Evolutionary conservation across 2,888 invertebrate genomes (phyloP).

Genomic region (Sarcophaga variegata): DNA sequence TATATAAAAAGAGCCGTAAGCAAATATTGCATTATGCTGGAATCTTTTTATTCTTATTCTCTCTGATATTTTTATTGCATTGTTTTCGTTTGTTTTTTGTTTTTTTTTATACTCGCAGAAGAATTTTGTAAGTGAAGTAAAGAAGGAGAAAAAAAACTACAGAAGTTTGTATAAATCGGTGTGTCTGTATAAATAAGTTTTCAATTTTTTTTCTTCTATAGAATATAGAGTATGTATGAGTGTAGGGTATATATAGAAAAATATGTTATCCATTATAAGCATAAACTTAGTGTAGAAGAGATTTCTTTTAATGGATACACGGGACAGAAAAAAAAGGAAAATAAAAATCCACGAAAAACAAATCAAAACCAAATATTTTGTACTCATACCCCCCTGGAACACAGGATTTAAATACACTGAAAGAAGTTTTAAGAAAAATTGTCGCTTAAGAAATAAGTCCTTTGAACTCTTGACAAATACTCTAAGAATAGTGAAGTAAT

Average conservation of each 20-base stretch:
- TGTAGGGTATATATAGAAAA: constrained; percentile 33
- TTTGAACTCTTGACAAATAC: too few relatives aligned
- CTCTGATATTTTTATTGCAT: constrained; percentile 8
- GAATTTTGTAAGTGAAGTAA: constrained; percentile 54
- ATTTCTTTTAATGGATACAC: constrained; percentile 30
- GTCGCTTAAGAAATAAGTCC: background rate
- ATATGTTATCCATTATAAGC: constrained; percentile 69
- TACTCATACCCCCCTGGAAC: constrained; percentile 8
- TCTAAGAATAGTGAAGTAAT: too few relatives aligned
- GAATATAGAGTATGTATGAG: too few relatives aligned
- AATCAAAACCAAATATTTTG: constrained; percentile 14
- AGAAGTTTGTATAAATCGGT: constrained; percentile 47
- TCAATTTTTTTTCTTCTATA: background rate
- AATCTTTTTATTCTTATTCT: constrained; percentile 42
- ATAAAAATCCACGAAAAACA: constrained; percentile 4
- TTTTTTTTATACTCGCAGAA: constrained; percentile 36
- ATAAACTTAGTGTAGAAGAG: constrained; percentile 65
- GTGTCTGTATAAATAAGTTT: constrained; percentile 52
- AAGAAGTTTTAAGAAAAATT: background rate
- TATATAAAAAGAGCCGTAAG: constrained; percentile 65
- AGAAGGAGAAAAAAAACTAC: constrained; percentile 28
- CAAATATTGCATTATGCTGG: constrained; percentile 71
- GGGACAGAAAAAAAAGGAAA: constrained; percentile 14
- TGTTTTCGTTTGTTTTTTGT: background rate
- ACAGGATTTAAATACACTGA: constrained; percentile 11